Evolutionary conservation across 2,113 vertebrate genomes (phyloP).

Genomic region (Sapajus apella): DNA sequence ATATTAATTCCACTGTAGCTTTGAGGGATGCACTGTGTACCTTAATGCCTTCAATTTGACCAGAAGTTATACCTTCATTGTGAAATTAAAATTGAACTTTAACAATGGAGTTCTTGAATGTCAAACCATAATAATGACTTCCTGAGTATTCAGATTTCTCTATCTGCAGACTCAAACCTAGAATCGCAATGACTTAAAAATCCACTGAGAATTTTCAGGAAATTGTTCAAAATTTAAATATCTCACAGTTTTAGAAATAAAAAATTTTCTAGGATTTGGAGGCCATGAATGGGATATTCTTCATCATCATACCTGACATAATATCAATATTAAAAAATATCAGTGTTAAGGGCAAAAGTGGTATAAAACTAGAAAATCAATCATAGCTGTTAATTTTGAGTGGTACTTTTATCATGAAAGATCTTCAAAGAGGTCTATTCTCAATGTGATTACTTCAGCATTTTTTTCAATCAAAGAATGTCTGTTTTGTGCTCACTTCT

Average conservation of each 20-base stretch:
- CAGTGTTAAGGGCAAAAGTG: neutral
- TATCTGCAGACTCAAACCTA: neutral
- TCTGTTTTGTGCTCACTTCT: neutral
- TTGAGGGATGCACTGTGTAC: neutral
- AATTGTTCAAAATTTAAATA: neutral
- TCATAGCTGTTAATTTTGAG: neutral
- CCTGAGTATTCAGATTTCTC: neutral
- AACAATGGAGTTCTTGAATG: neutral
- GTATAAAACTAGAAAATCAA: neutral
- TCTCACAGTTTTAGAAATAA: neutral
- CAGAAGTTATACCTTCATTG: neutral
- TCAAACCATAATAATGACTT: neutral
- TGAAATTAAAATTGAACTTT: slow-evolving; percentile 28
- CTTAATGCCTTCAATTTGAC: neutral
- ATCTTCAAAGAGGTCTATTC: neutral
- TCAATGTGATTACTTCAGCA: neutral
- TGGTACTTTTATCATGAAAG: neutral
- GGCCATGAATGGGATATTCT: neutral
- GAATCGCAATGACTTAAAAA: neutral
- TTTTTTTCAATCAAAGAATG: neutral
- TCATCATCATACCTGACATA: no score
- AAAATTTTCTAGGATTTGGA: neutral
- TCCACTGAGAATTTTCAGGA: neutral
- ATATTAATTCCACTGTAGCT: neutral
- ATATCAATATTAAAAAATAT: neutral